A percentile compares a stretch with the other conserved stretches of the same genome.
Conservation (phyloP, 2,113 vertebrate species). For the Caretta caretta region DNA sequence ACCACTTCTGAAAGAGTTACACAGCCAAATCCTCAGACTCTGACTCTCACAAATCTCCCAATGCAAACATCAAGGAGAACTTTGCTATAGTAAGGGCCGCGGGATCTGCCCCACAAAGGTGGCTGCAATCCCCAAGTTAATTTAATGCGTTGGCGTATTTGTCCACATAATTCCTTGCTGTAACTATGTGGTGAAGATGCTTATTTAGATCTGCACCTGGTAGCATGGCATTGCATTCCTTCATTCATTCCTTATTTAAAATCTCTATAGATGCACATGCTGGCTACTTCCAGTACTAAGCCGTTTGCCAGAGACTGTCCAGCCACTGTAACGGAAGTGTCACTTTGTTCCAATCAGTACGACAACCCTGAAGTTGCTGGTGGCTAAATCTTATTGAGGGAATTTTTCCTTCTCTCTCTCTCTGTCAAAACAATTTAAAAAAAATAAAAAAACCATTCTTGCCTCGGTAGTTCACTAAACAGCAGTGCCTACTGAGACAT, state of each 20-base stretch:
- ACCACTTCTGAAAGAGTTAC: slow-evolving; percentile 21
- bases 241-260: neutral
- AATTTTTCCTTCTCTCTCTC: neutral
- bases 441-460: neutral
- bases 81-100: neutral
- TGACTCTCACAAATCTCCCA: slow-evolving; percentile 9
- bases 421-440: slow-evolving; percentile 33
- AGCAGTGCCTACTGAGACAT: slow-evolving; percentile 55
- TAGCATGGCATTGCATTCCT: neutral
- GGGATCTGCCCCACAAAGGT: neutral
- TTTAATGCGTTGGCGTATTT: neutral
- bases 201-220: neutral
- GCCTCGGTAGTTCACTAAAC: slow-evolving; percentile 45
- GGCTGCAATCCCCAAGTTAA: neutral
- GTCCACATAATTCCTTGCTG: neutral
- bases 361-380: neutral
- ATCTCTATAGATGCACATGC: neutral
- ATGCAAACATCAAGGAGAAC: neutral
- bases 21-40: neutral
- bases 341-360: neutral
- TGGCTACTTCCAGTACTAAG: neutral
- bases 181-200: accelerated
- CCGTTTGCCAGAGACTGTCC: accelerated
- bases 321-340: accelerated
- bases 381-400: neutral